Conservation (phyloP, 2,113 vertebrate genomes). For the Lagopus muta region DNA sequence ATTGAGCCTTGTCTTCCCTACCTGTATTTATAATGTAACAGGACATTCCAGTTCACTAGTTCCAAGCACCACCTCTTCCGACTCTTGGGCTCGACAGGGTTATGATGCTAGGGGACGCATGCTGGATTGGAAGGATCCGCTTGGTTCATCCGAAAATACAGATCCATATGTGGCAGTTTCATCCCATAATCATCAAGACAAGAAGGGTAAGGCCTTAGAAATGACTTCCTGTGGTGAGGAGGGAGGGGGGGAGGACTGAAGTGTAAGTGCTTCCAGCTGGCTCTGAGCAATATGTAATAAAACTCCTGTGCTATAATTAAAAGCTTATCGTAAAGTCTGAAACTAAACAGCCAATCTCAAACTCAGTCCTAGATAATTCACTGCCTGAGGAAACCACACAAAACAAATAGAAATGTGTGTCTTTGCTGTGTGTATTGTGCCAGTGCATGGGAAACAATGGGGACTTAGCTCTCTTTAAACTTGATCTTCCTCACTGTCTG, state of each 20-base stretch:
- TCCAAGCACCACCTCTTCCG: constrained; percentile 88
- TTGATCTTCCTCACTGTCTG: neutral
- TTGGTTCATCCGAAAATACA: constrained; percentile 90
- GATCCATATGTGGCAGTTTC: constrained; percentile 94
- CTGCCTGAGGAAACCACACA: constrained; percentile 73
- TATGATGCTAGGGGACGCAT: constrained; percentile 90
- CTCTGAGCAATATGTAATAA: constrained; percentile 34
- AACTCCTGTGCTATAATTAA: constrained; percentile 49
- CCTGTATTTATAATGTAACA: constrained; percentile 89
- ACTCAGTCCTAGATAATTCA: constrained; percentile 27
- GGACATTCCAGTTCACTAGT: constrained; percentile 91
- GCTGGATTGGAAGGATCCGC: constrained; percentile 90
- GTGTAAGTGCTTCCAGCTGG: constrained; percentile 91
- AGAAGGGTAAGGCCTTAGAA: constrained; percentile 99
- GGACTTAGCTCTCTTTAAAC: constrained; percentile 29
- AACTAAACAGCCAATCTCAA: constrained; percentile 40
- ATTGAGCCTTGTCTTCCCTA: constrained; percentile 73
- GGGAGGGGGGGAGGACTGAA: constrained; percentile 77
- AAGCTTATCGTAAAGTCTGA: constrained; percentile 61
- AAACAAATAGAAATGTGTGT: constrained; percentile 68
- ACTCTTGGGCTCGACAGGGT: constrained; percentile 83
- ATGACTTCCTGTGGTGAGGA: constrained; percentile 73
- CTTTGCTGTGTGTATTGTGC: neutral
- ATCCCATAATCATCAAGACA: constrained; percentile 95
- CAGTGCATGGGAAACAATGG: neutral